A percentile compares a stretch with the other conserved stretches of the same genome.
Conservation (phyloP, 2,797 vertebrate genomes). For the Gephyroberyx darwinii region DNA sequence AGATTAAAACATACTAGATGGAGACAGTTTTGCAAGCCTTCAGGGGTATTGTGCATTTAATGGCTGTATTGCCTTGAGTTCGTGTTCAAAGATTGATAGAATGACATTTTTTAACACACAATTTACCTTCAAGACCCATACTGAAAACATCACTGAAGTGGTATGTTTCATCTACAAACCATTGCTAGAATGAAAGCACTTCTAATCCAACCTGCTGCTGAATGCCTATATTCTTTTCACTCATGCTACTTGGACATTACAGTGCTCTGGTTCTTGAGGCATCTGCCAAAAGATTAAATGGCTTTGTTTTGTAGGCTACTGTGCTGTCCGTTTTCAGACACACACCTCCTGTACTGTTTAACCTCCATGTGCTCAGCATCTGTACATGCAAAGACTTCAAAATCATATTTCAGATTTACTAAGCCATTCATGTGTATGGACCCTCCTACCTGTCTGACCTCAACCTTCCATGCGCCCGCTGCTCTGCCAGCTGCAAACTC, state of each 20-base stretch:
- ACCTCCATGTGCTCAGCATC: constrained; percentile 37
- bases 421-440: constrained; percentile 1
- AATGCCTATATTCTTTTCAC: constrained; percentile 8
- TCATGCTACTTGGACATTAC: neutral
- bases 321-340: no score
- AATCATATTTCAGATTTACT: neutral
- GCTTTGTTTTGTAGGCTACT: neutral
- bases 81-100: constrained; percentile 52
- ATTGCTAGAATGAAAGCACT: constrained; percentile 40
- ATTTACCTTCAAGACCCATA: constrained; percentile 52
- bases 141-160: constrained; percentile 33
- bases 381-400: constrained; percentile 13
- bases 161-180: constrained; percentile 50
- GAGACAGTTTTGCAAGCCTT: constrained; percentile 56
- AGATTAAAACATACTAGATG: constrained; percentile 61
- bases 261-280: neutral
- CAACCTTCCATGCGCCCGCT: constrained; percentile 1
- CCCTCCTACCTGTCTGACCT: constrained; percentile 20
- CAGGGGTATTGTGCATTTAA: constrained; percentile 58
- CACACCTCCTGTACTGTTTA: constrained; percentile 22
- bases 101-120: constrained; percentile 54
- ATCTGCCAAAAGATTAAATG: neutral
- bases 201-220: constrained; percentile 31
- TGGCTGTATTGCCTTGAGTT: constrained; percentile 51
- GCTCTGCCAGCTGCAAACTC: neutral